Evolutionary conservation across 1,140 invertebrate species (phyloP).

Genomic region (Idris sp.): DNA sequence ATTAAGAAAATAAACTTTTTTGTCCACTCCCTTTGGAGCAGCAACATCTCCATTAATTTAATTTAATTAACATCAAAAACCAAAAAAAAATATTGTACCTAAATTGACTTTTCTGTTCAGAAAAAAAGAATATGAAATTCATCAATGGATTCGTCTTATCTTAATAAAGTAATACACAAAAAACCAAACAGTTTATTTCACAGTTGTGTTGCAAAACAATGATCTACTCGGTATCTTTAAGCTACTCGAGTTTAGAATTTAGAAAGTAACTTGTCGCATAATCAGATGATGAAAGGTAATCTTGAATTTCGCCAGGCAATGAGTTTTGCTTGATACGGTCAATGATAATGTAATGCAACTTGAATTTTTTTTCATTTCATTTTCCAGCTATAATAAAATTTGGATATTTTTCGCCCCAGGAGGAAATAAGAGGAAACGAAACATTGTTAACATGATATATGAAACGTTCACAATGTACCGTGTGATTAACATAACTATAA

Average conservation of each 20-base stretch:
- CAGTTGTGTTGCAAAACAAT: constrained; percentile 13
- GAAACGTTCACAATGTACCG: constrained; percentile 31
- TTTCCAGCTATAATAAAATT: constrained; percentile 6
- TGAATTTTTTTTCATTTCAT: no score
- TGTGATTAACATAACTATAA: constrained; percentile 58
- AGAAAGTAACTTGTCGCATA: constrained; percentile 36
- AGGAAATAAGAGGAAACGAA: constrained; percentile 28
- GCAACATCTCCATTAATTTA: constrained; percentile 13
- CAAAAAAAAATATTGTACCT: background rate
- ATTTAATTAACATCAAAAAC: constrained; percentile 7
- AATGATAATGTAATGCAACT: constrained; percentile 24
- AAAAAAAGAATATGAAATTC: constrained; percentile 12
- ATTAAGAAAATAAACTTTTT: constrained; percentile 31
- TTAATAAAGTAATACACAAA: background rate
- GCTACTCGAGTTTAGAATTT: constrained; percentile 32
- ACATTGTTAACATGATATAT: constrained; percentile 31
- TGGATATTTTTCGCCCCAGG: constrained; percentile 5
- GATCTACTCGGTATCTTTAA: constrained; percentile 6
- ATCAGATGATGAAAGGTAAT: constrained; percentile 50
- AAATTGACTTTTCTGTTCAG: constrained; percentile 9
- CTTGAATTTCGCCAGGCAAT: constrained; percentile 30
- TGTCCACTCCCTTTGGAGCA: background rate
- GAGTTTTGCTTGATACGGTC: constrained; percentile 17
- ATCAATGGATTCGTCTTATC: constrained; percentile 3
- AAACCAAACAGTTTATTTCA: constrained; percentile 1